phyloP scores from a whole-genome alignment of 2,888 invertebrate species.

The Dyspetes luteomarginatus region DNA sequence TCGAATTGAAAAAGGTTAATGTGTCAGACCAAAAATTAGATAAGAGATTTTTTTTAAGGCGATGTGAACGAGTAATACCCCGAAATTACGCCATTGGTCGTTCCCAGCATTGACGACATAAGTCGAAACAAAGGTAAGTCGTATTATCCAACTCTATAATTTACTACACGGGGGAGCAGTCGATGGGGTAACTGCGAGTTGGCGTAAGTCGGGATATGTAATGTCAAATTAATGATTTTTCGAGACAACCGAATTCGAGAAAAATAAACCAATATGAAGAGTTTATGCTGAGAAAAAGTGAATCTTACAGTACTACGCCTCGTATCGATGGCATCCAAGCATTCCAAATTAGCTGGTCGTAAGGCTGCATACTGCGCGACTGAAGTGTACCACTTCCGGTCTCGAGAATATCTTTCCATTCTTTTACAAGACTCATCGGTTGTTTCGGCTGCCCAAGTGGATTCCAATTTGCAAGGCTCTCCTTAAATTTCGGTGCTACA shows the following conservation, averaged over 20 bases:
- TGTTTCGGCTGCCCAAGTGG: constrained; percentile 89
- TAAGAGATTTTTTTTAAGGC: no score
- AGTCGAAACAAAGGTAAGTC: no score
- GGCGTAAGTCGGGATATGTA: no score
- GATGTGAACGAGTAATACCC: no score
- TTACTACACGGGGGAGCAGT: no score
- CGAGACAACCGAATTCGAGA: constrained; percentile 44
- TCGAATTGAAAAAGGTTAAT: no score
- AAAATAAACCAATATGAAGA: background rate
- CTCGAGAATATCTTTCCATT: constrained; percentile 89
- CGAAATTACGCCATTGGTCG: no score
- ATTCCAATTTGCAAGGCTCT: constrained; percentile 91
- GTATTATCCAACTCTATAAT: no score
- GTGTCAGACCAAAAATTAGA: no score
- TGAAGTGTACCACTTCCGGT: constrained; percentile 77
- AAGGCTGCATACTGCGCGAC: constrained; percentile 86
- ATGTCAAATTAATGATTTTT: constrained; percentile 50
- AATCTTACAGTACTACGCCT: constrained; percentile 88
- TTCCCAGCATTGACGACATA: no score
- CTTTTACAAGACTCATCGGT: constrained; percentile 87
- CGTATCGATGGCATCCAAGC: constrained; percentile 94
- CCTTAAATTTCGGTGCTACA: constrained; percentile 92
- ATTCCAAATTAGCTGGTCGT: constrained; percentile 94
- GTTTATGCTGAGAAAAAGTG: background rate
- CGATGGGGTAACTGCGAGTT: no score